Percentiles rank a stretch among this genome's conserved stretches.
These are phyloP conservation scores for Poeciliopsis turrubarensis DNA, from an alignment of 2,113 vertebrate species.

Conservation along the genomic window DNA sequence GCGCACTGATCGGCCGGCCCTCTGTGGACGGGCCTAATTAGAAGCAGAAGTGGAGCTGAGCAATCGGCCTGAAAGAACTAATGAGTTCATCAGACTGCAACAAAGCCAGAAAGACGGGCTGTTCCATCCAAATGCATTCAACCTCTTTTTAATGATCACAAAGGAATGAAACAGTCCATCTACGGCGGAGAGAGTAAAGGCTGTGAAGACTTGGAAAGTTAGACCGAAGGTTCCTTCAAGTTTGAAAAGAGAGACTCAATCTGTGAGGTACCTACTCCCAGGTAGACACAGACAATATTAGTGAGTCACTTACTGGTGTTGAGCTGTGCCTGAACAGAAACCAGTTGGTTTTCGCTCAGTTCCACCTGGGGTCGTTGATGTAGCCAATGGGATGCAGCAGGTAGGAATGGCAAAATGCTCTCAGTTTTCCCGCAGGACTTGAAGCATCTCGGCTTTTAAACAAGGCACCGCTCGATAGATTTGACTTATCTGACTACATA, in stretches of 20 bases:
- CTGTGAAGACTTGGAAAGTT: neutral
- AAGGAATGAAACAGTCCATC: neutral
- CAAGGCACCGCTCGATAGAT: conserved; percentile 3
- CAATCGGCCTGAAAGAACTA: conserved; percentile 35
- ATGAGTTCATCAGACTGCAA: conserved; percentile 51
- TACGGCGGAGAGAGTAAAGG: neutral
- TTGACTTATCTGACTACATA: conserved; percentile 30
- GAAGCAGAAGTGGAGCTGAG: conserved; percentile 58
- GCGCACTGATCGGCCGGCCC: conserved; percentile 23
- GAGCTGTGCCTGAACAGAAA: neutral
- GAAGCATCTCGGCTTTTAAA: conserved; percentile 11
- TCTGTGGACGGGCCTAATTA: conserved; percentile 67
- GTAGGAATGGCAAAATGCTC: neutral
- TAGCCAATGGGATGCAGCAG: neutral
- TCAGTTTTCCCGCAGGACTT: neutral
- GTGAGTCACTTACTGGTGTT: neutral
- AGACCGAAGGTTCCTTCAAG: neutral
- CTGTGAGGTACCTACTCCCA: neutral
- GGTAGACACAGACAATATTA: too few species aligned
- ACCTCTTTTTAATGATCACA: conserved; percentile 13
- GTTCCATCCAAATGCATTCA: neutral
- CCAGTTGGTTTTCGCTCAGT: neutral
- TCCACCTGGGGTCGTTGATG: neutral
- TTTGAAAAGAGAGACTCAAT: neutral
- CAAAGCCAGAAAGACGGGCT: conserved; percentile 1